These are phyloP conservation scores for Pseudochirops corinnae DNA, from an alignment of 2,797 vertebrate genomes.

Conservation along the genomic window DNA sequence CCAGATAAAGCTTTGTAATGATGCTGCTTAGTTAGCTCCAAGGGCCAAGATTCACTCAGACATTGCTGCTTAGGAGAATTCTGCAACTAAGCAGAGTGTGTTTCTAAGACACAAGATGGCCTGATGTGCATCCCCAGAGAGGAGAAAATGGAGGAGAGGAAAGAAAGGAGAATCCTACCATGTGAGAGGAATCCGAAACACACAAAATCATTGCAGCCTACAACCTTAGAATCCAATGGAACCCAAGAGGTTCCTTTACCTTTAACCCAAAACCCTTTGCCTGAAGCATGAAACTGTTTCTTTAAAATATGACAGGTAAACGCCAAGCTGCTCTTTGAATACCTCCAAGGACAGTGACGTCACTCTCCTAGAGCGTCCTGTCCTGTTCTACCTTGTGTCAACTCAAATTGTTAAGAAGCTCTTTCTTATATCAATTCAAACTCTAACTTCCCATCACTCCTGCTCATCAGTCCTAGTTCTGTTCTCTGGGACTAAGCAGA, in stretches of 20 bases:
- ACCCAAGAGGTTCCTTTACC: background rate
- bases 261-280: background rate
- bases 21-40: background rate
- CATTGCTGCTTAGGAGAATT: constrained; percentile 22
- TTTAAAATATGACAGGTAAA: background rate
- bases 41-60: constrained; percentile 37
- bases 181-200: background rate
- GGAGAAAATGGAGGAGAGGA: background rate
- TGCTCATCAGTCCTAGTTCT: background rate
- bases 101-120: background rate
- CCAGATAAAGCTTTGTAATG: constrained; percentile 57
- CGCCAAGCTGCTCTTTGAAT: background rate
- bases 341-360: background rate
- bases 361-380: background rate
- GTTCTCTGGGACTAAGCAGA: background rate
- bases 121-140: background rate
- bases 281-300: background rate
- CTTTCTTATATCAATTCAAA: background rate
- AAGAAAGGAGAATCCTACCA: background rate
- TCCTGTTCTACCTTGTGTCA: background rate
- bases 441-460: background rate
- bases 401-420: background rate
- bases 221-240: background rate
- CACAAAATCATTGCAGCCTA: background rate
- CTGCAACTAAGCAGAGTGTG: background rate